Conservation (phyloP, 2,797 vertebrate genomes). For the Sarcophilus harrisii region DNA sequence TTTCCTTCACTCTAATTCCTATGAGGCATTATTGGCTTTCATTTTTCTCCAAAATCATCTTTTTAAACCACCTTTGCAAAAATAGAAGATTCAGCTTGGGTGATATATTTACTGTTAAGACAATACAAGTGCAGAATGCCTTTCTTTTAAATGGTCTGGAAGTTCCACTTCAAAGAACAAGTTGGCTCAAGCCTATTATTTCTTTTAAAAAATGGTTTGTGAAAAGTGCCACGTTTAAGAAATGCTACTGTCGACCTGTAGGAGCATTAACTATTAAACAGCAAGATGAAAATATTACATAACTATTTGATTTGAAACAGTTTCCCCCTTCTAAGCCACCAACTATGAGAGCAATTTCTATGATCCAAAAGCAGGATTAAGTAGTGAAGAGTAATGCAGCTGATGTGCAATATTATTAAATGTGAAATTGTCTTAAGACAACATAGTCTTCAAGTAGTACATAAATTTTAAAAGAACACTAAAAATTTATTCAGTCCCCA, state of each 20-base stretch:
- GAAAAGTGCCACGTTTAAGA: slow-evolving; percentile 77
- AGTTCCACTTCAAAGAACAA: slow-evolving; percentile 76
- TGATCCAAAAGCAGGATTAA: slow-evolving; percentile 68
- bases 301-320: slow-evolving; percentile 51
- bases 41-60: slow-evolving; percentile 57
- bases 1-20: slow-evolving; percentile 46
- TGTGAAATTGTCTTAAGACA: slow-evolving; percentile 10
- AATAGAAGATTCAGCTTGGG: slow-evolving; percentile 48
- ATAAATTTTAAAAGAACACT: slow-evolving; percentile 60
- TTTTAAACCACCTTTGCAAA: slow-evolving; percentile 56
- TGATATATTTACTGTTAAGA: slow-evolving; percentile 75
- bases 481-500: slow-evolving; percentile 28
- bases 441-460: not conserved
- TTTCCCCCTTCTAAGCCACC: slow-evolving; percentile 64
- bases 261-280: slow-evolving; percentile 76
- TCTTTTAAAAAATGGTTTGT: slow-evolving; percentile 75
- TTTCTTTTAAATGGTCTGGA: slow-evolving; percentile 68
- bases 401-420: slow-evolving; percentile 62
- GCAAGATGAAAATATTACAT: slow-evolving; percentile 68
- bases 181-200: slow-evolving; percentile 74
- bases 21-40: slow-evolving; percentile 56
- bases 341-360: slow-evolving; percentile 63
- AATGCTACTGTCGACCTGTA: slow-evolving; percentile 68
- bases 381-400: slow-evolving; percentile 50
- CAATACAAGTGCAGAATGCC: slow-evolving; percentile 73